Evolutionary conservation across 2,797 vertebrate genomes (phyloP).

Genomic region (Phoebastria nigripes): DNA sequence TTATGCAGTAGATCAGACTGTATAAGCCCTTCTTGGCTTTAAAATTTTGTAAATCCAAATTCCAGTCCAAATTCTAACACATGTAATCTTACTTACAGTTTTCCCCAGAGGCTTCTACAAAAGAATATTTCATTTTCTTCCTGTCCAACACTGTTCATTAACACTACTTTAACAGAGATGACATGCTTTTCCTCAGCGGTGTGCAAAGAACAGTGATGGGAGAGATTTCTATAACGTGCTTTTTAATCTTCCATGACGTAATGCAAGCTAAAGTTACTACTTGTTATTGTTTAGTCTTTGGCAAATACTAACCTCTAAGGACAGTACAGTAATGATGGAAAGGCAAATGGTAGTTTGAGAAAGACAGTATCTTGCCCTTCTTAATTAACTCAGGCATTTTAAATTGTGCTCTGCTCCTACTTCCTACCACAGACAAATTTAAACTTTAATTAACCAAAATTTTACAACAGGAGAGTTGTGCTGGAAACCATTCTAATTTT

Average conservation of each 20-base stretch:
- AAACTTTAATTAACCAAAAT: neutral
- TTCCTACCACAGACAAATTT: neutral
- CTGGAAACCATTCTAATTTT: neutral
- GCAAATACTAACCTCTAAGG: neutral
- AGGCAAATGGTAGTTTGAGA: neutral
- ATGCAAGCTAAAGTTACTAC: neutral
- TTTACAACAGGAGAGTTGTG: neutral
- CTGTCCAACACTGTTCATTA: neutral
- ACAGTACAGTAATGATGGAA: neutral
- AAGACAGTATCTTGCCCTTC: neutral
- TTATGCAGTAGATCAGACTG: neutral
- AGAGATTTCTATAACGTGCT: neutral
- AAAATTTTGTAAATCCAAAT: slow-evolving; percentile 1
- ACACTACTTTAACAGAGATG: neutral
- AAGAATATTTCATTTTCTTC: neutral
- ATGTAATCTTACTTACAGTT: slow-evolving; percentile 15
- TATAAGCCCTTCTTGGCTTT: neutral
- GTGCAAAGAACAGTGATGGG: neutral
- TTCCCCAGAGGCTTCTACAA: neutral
- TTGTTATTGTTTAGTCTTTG: neutral
- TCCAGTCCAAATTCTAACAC: neutral
- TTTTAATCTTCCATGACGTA: neutral
- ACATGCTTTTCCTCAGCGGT: neutral
- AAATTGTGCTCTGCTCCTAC: neutral
- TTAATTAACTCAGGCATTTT: neutral